Evolutionary conservation across 2,888 invertebrate species (phyloP), one percentile per base, ranked within the genome.

Genomic region (Neoascia interrupta): DNA sequence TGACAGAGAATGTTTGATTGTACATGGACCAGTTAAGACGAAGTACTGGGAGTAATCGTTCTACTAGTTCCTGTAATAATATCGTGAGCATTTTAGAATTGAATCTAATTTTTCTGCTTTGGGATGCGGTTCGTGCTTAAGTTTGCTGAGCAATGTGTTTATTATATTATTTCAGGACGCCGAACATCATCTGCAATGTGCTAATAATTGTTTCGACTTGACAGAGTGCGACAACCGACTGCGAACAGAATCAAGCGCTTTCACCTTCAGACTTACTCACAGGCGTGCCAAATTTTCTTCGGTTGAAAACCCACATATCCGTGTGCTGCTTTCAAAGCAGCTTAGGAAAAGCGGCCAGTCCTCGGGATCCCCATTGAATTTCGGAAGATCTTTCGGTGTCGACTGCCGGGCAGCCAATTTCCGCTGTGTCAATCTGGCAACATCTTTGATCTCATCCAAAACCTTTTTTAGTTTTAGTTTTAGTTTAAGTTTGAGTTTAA

Each of bases 121-220:
- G 8, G 43, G 58, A 11, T 8, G 13, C 13, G 63, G 51, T 16
- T 51, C 51, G 6, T 28, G 36, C 21, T 39, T 61, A 28, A 60
- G 43, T 45, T 45, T 43, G 15, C 11, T 28, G 16, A 60, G 43
- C 23, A 60, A 37, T 15, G 64, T 53, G 10, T 64, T 64, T 21
- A 64, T 53, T 6, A 64, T n/a, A n/a, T 64, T 5, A 64, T 43
- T 43, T 64, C 53, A 43, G 53, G 64, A 4, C 53, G 53, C 64
- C 64, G 11, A 45, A 53, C 26, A 34, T 21, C 63, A 53, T 64
- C 43, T 43, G 10, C 8, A 53, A 31, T 34, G 64, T 64, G 39
- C 11, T 31, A 15, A 60, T 47, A n/a, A 60, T 60, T 36, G 1
- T 34, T 3, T 15, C n/a, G n/a, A n/a, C n/a, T n/a, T n/a, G n/a